Evolutionary conservation across 2,113 vertebrate species (phyloP).

Genomic region (Catharus minimus): DNA sequence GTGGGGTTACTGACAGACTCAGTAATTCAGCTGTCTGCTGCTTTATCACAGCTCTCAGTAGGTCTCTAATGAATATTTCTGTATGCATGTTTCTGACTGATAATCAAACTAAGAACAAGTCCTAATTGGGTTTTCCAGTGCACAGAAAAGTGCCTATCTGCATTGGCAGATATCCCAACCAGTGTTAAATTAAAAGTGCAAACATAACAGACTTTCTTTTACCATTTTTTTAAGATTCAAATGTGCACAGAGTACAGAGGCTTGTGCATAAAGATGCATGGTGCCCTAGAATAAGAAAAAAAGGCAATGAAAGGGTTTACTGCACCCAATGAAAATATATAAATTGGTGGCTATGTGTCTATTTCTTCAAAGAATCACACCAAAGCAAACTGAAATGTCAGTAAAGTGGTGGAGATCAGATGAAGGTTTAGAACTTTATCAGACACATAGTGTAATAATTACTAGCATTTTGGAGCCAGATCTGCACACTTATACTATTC

Average conservation of each 20-base stretch:
- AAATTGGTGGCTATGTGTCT: not conserved
- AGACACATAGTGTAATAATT: not conserved
- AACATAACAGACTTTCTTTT: conserved; percentile 49
- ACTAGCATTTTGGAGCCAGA: not conserved
- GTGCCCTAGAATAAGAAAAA: not conserved
- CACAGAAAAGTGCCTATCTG: conserved; percentile 63
- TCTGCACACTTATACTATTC: not conserved
- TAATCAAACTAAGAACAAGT: conserved; percentile 77
- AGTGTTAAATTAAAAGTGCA: conserved; percentile 71
- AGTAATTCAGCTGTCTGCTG: conserved; percentile 74
- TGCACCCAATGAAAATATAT: not conserved
- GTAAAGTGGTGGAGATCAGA: not conserved
- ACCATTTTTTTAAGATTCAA: not conserved
- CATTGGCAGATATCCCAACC: conserved; percentile 69
- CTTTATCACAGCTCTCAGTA: conserved; percentile 77
- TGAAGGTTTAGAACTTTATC: not conserved
- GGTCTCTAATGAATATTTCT: conserved; percentile 78
- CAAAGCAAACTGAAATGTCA: not conserved
- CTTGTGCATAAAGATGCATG: not conserved
- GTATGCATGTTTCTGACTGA: conserved; percentile 75
- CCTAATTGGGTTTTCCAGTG: conserved; percentile 78
- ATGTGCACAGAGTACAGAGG: not conserved
- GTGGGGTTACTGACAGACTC: conserved; percentile 66
- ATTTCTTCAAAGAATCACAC: not conserved
- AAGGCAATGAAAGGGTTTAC: not conserved